Percentiles rank a stretch among this genome's conserved stretches.
These are phyloP conservation scores for Lacerta agilis DNA, from an alignment of 2,797 vertebrate genomes.

Conservation along the genomic window DNA sequence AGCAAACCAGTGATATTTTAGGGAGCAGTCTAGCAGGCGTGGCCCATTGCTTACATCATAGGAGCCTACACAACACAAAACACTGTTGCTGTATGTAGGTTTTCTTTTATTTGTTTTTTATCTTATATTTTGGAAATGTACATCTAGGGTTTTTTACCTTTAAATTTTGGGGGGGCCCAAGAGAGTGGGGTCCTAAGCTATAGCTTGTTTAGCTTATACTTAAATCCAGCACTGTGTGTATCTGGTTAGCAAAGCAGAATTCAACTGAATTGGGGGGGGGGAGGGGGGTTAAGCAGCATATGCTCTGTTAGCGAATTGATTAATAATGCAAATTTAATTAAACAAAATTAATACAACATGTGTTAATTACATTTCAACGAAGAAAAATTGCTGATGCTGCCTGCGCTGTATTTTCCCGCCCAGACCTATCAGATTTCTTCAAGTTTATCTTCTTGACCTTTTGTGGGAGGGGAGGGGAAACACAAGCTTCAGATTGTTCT, in stretches of 20 bases:
- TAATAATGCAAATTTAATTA: slow-evolving; percentile 32
- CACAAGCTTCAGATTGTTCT: too few species aligned
- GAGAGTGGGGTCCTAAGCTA: too few species aligned
- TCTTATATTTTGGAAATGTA: too few species aligned
- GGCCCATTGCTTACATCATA: too few species aligned
- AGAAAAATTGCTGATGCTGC: background rate
- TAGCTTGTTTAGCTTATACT: background rate
- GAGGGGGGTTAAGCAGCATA: background rate
- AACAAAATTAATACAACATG: background rate
- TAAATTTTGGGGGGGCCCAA: too few species aligned
- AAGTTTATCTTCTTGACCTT: background rate
- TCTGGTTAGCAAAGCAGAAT: background rate
- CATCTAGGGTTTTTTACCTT: too few species aligned
- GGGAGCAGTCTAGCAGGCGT: too few species aligned
- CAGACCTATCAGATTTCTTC: background rate
- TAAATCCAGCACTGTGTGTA: background rate
- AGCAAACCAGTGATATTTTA: too few species aligned
- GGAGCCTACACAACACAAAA: too few species aligned
- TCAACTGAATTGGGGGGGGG: background rate
- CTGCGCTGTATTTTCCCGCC: background rate
- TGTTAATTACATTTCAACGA: slow-evolving; percentile 18
- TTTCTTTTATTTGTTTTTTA: too few species aligned
- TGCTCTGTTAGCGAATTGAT: slow-evolving; percentile 1
- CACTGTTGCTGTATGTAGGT: too few species aligned
- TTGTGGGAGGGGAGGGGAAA: too few species aligned